Evolutionary conservation across 2,113 vertebrate genomes (phyloP).

Genomic region (Ammodytes dubius): DNA sequence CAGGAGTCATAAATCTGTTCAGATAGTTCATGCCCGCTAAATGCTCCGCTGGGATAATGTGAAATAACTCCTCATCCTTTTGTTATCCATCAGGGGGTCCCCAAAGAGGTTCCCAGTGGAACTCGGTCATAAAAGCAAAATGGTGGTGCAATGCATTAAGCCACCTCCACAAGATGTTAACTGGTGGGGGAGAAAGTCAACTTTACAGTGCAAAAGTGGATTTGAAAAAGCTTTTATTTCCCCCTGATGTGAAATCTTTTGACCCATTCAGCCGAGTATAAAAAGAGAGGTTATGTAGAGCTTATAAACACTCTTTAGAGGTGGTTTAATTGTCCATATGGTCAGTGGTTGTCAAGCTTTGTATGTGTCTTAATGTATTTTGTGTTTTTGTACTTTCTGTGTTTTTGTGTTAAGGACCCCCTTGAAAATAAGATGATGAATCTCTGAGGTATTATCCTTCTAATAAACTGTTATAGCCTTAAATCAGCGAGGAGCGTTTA

Average conservation of each 20-base stretch:
- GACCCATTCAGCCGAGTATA: slow-evolving; percentile 1
- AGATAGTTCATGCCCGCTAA: slow-evolving; percentile 31
- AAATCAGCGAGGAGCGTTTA: not conserved
- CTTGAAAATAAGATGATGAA: too few relatives aligned
- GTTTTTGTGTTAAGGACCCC: too few relatives aligned
- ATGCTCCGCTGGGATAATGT: slow-evolving; percentile 45
- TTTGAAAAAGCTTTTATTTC: slow-evolving; percentile 20
- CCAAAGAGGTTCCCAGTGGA: slow-evolving; percentile 7
- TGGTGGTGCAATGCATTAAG: slow-evolving; percentile 34
- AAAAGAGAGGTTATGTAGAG: not conserved
- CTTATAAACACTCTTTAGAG: not conserved
- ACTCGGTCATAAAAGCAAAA: slow-evolving; percentile 31
- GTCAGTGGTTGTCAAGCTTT: too few relatives aligned
- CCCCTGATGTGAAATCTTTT: slow-evolving; percentile 4
- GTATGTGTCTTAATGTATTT: too few relatives aligned
- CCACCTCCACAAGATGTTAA: not conserved
- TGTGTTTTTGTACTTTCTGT: too few relatives aligned
- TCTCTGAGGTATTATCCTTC: too few relatives aligned
- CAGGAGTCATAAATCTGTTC: slow-evolving; percentile 32
- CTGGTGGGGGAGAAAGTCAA: not conserved
- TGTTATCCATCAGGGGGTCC: slow-evolving; percentile 33
- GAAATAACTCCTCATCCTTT: slow-evolving; percentile 29
- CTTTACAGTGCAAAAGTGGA: slow-evolving; percentile 2
- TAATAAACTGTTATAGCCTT: not conserved
- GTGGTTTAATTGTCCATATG: not conserved